These are phyloP conservation scores for Chroicocephalus ridibundus DNA, from an alignment of 2,113 vertebrate genomes.

Conservation along the genomic window DNA sequence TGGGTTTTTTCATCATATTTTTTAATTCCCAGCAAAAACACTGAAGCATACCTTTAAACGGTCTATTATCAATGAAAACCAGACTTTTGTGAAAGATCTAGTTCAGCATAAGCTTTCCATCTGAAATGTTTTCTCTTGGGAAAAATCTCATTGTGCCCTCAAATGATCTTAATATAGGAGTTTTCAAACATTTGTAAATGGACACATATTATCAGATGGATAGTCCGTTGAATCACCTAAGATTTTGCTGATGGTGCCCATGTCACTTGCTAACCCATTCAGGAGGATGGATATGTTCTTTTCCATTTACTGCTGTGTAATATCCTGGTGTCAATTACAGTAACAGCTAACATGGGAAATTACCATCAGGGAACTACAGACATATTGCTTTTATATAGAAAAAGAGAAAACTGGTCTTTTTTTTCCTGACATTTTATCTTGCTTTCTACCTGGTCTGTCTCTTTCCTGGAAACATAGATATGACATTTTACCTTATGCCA, in stretches of 20 bases:
- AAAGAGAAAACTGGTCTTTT: not conserved
- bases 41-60: not conserved
- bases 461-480: not conserved
- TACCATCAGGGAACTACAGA: not conserved
- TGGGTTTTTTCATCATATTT: not conserved
- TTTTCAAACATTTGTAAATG: not conserved
- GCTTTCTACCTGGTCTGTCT: not conserved
- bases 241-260: not conserved
- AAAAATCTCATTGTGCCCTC: not conserved
- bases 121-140: not conserved
- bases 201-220: not conserved
- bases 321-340: not conserved
- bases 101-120: not conserved
- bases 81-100: not conserved
- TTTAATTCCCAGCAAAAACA: not conserved
- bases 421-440: not conserved
- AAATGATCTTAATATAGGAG: not conserved
- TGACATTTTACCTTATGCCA: not conserved
- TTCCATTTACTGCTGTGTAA: not conserved
- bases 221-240: not conserved
- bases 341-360: not conserved
- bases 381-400: not conserved
- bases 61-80: not conserved
- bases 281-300: not conserved
- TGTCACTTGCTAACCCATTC: not conserved